These are phyloP conservation scores for Mareca penelope DNA, from an alignment of 2,797 vertebrate genomes.

Conservation along the genomic window DNA sequence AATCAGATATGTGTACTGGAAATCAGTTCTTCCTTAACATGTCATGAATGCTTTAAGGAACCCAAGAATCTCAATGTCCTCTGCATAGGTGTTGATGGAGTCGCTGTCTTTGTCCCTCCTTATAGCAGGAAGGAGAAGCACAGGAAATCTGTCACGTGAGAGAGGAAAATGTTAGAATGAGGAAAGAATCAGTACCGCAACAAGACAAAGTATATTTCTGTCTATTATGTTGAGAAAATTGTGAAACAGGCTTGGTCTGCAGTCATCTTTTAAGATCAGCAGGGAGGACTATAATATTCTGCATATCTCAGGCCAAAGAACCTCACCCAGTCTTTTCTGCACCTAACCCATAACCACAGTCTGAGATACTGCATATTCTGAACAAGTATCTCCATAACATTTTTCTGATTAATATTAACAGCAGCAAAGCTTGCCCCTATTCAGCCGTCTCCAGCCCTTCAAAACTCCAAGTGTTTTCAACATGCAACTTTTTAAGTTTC, in stretches of 20 bases:
- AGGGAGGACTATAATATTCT: neutral
- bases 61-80: neutral
- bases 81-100: neutral
- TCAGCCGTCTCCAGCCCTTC: neutral
- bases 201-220: neutral
- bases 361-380: neutral
- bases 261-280: neutral
- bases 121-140: neutral
- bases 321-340: neutral
- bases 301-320: neutral
- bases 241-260: neutral
- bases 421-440: neutral
- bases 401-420: neutral
- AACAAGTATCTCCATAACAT: neutral
- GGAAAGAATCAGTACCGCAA: neutral
- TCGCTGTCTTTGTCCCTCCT: neutral
- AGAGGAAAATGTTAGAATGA: neutral
- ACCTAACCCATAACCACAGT: neutral
- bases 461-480: neutral
- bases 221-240: neutral
- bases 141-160: neutral
- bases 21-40: neutral
- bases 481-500: neutral
- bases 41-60: neutral
- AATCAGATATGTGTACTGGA: neutral